Conservation (phyloP, 2,113 vertebrate species). For the Alexandromys fortis region DNA sequence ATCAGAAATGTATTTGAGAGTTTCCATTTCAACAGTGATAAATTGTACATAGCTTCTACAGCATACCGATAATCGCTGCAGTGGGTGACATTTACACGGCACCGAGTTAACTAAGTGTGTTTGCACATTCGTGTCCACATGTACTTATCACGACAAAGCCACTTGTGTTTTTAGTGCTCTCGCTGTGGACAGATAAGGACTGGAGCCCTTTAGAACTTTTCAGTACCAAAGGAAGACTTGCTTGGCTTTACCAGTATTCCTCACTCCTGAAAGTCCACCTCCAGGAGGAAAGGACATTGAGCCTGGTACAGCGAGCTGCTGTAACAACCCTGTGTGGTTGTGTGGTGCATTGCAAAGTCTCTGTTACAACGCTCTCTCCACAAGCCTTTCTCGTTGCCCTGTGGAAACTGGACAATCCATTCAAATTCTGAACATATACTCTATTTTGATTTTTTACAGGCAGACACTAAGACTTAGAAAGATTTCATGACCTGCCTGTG, state of each 20-base stretch:
- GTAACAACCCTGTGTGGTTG: background rate
- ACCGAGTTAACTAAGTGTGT: background rate
- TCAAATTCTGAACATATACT: background rate
- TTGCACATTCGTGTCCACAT: background rate
- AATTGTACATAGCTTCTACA: background rate
- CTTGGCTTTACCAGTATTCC: background rate
- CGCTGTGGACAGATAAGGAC: conserved; percentile 1
- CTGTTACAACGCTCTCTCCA: background rate
- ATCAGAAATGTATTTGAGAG: background rate
- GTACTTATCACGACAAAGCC: background rate
- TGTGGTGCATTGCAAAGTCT: background rate
- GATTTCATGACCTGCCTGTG: background rate
- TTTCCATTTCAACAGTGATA: conserved; percentile 30
- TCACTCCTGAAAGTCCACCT: background rate
- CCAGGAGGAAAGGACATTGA: background rate
- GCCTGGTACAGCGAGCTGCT: background rate
- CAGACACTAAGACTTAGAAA: conserved; percentile 38
- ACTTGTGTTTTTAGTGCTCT: conserved; percentile 19
- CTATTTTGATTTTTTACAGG: conserved; percentile 37
- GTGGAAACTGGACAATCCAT: background rate
- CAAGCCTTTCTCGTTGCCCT: background rate
- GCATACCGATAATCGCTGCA: background rate
- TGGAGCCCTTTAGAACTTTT: conserved; percentile 16
- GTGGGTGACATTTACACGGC: background rate
- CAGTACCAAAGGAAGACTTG: conserved; percentile 7